A percentile compares a stretch with the other conserved stretches of the same genome.
Evolutionary conservation across 2,113 vertebrate genomes (phyloP).

Genomic region (Centropus bengalensis): DNA sequence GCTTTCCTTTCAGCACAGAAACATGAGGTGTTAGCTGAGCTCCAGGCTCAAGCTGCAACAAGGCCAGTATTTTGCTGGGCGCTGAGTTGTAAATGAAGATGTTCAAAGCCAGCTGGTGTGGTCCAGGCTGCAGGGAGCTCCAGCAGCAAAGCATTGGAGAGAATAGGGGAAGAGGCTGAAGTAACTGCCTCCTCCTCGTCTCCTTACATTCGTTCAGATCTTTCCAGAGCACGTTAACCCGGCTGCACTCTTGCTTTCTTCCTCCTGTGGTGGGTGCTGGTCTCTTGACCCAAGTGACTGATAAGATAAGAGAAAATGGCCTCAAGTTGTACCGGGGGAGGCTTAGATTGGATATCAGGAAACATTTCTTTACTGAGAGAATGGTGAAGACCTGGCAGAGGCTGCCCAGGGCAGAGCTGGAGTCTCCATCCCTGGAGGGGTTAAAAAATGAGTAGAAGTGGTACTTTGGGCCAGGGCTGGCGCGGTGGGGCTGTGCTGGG

Average conservation of each 20-base stretch:
- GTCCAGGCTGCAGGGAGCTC: not conserved
- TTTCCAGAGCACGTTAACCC: rapidly evolving
- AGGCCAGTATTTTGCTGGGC: not conserved
- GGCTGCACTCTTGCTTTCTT: not conserved
- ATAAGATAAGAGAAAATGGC: no score
- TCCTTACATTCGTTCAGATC: not conserved
- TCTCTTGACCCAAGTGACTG: no score
- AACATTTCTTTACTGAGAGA: no score
- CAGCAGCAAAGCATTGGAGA: not conserved
- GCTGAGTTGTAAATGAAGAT: rapidly evolving
- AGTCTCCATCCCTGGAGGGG: no score
- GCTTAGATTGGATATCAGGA: no score
- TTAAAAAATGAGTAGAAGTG: no score
- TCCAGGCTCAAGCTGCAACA: not conserved
- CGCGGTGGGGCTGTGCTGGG: no score
- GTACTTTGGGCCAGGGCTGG: no score
- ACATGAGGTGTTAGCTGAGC: rapidly evolving
- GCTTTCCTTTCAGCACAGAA: not conserved
- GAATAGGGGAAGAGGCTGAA: not conserved
- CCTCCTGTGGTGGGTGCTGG: not conserved
- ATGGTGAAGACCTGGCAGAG: no score
- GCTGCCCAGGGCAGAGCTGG: no score
- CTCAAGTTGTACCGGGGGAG: no score
- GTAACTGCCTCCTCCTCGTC: rapidly evolving
- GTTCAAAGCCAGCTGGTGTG: not conserved